Evolutionary conservation across 2,113 vertebrate genomes (phyloP), one percentile per base, ranked within the genome.

Genomic region (Bujurquina vittata): DNA sequence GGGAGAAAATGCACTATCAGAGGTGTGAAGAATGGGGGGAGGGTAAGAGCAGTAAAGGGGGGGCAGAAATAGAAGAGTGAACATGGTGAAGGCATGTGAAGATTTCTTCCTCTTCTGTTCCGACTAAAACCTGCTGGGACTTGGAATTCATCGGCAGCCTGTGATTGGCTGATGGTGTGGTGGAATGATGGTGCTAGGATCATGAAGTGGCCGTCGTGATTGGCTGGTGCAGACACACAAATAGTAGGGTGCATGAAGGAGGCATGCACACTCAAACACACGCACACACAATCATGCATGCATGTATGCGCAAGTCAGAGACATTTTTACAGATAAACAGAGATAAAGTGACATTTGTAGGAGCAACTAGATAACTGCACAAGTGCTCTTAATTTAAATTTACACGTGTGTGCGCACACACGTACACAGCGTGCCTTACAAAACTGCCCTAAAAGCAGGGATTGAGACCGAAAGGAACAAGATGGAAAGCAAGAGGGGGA

Each of bases 181-280:
- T 92, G 92, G 93, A 94, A 93, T 83, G 87, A 93, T 93, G 88
- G 86, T 86, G 93, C 79, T 85, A 26, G 85, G 75, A 88, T 86
- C 81, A 73, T 67, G 79, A 46, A 83, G 60, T 75, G 23, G 76
- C 80, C 4, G 52, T 31, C 11, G 62, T 86, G 91, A 94, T 95
- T 94, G 94, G 94, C 62, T 85, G 75, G 60, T 8, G 75, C 57
- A 69, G 85, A 14, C 29, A 57, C 76, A 62, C 76, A 69, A 22
- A 31, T 75, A 58, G 60, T 23, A 72, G 63, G n/a, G 72, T 58
- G 46, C 15, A 75, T 58, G 69, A 85, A 84, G 67, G 40, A 84
- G 54, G 43, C 61, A 43, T 33, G 14, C 58, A 74, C 29, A 56
- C 59, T 60, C 81, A 67, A 52, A 81, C 35, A 73, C 67, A 67